Conservation (phyloP, 2,888 invertebrate species). For the Crioceris asparagi region DNA sequence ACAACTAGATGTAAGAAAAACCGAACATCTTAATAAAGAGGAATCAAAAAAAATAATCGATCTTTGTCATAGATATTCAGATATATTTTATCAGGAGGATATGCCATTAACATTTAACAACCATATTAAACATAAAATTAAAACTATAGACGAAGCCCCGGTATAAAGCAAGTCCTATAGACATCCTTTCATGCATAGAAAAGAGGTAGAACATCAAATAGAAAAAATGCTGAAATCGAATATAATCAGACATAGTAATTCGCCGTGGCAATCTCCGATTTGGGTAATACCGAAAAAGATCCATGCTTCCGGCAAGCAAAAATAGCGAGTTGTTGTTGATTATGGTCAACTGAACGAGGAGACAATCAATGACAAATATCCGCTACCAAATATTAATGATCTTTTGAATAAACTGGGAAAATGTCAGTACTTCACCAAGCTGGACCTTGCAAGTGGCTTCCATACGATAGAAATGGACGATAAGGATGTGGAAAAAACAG, state of each 20-base stretch:
- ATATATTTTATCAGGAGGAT: too few species aligned
- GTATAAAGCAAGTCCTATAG: conserved; percentile 17
- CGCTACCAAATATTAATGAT: conserved; percentile 16
- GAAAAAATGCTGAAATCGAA: conserved; percentile 14
- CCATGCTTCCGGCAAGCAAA: conserved; percentile 15
- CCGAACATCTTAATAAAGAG: conserved; percentile 4
- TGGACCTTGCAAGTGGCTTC: conserved; percentile 15
- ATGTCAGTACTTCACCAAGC: conserved; percentile 14
- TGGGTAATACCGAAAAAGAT: conserved; percentile 20
- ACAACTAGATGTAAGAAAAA: not conserved
- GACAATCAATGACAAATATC: conserved; percentile 15
- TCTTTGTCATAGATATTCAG: not conserved
- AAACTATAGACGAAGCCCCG: conserved; percentile 12
- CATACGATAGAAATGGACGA: conserved; percentile 17
- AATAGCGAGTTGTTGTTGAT: conserved; percentile 17
- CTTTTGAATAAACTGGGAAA: conserved; percentile 13
- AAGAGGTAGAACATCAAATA: conserved; percentile 22
- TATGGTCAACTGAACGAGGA: conserved; percentile 16
- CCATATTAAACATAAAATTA: conserved; percentile 12
- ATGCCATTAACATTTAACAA: conserved; percentile 4
- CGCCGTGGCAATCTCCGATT: conserved; percentile 19
- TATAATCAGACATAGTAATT: conserved; percentile 13
- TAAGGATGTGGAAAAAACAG: conserved; percentile 5
- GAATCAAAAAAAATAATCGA: not conserved
- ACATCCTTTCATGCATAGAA: conserved; percentile 21